Conservation (phyloP, 2,888 invertebrate genomes). For the Steinernema carpocapsae region DNA sequence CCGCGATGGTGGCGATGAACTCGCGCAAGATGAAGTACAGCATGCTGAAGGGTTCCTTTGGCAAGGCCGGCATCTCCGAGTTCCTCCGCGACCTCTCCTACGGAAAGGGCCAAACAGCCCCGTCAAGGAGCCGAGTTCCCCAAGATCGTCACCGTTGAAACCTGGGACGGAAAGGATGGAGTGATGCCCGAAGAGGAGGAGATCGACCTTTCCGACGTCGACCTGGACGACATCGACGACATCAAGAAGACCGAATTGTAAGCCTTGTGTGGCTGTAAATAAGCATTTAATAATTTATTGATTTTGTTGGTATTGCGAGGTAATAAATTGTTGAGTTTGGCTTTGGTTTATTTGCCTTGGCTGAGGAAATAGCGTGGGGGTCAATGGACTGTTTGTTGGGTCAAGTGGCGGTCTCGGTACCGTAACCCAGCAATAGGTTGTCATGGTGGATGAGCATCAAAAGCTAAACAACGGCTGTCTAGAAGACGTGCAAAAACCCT, state of each 20-base stretch:
- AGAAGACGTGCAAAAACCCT: too few species aligned
- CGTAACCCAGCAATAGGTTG: too few species aligned
- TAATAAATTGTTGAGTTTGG: conserved; percentile 22
- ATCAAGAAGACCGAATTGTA: conserved; percentile 58
- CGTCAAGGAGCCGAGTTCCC: conserved; percentile 79
- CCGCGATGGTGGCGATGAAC: conserved; percentile 95
- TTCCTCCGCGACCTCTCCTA: conserved; percentile 91
- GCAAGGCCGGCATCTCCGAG: conserved; percentile 85
- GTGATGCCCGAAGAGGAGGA: conserved; percentile 71
- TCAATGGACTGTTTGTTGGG: too few species aligned
- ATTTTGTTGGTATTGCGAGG: conserved; percentile 19
- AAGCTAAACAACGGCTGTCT: too few species aligned
- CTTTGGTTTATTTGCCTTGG: neutral
- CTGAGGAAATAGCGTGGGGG: too few species aligned
- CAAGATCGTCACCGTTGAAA: conserved; percentile 64
- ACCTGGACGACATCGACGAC: conserved; percentile 69
- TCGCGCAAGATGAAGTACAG: conserved; percentile 94
- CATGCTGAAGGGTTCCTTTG: conserved; percentile 86
- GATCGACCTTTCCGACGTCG: conserved; percentile 72
- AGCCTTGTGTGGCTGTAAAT: conserved; percentile 19
- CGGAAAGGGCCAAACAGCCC: conserved; percentile 88
- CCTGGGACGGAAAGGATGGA: conserved; percentile 74
- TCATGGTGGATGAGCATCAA: too few species aligned
- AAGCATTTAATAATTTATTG: too few species aligned
- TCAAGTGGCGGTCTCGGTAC: too few species aligned